Evolutionary conservation across 2,797 vertebrate genomes (phyloP).

Genomic region (Odontamblyopus lacepedii): DNA sequence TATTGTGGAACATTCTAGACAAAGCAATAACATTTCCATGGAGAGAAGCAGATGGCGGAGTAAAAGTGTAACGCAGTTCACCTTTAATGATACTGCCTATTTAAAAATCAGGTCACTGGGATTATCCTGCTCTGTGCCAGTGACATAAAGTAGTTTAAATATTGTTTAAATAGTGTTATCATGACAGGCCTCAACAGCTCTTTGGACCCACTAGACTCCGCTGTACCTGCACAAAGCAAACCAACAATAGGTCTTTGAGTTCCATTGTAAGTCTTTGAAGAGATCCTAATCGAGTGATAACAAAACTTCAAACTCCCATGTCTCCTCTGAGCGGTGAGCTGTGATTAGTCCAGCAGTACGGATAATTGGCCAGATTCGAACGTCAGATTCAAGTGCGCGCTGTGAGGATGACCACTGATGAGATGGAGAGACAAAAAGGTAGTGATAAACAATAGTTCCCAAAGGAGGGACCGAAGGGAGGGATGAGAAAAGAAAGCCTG

Average conservation of each 20-base stretch:
- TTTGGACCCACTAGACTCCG: not conserved
- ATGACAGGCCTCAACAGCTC: not conserved
- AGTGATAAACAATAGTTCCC: constrained; percentile 44
- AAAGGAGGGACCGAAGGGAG: constrained; percentile 25
- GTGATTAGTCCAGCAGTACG: constrained; percentile 60
- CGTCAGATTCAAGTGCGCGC: constrained; percentile 43
- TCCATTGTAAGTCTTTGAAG: constrained; percentile 17
- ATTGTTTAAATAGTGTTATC: too few relatives aligned
- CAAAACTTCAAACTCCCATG: constrained; percentile 23
- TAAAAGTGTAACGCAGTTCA: too few relatives aligned
- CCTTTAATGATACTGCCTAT: too few relatives aligned
- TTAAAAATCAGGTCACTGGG: too few relatives aligned
- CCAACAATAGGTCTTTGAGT: not conserved
- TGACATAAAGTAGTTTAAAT: too few relatives aligned
- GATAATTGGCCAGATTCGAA: constrained; percentile 61
- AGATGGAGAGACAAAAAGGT: constrained; percentile 52
- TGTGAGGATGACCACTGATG: constrained; percentile 57
- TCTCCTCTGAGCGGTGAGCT: constrained; percentile 25
- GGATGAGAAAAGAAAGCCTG: constrained; percentile 22
- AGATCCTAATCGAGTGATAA: constrained; percentile 27
- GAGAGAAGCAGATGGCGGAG: too few relatives aligned
- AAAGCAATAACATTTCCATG: too few relatives aligned
- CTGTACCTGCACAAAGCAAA: not conserved
- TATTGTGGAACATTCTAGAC: too few relatives aligned
- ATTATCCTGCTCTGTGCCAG: too few relatives aligned